Conservation (phyloP, 2,113 vertebrate species). For the Bos indicus region DNA sequence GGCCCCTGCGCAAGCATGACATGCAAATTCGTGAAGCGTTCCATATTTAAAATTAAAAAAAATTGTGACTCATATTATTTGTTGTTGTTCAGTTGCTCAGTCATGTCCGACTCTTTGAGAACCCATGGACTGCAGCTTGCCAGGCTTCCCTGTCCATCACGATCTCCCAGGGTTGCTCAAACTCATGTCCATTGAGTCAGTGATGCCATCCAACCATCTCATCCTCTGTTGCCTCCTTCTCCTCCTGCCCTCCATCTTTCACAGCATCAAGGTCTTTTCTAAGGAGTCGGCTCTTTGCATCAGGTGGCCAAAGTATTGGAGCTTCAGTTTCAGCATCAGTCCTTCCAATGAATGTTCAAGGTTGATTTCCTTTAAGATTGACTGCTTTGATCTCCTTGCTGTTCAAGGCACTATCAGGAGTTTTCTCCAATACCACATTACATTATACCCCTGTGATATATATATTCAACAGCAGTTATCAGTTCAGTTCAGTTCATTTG, state of each 20-base stretch:
- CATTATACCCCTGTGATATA: not conserved
- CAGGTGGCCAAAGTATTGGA: not conserved
- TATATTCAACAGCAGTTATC: not conserved
- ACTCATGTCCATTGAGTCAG: not conserved
- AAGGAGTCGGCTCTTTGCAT: not conserved
- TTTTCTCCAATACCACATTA: not conserved
- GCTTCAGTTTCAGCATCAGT: not conserved
- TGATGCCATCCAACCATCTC: not conserved
- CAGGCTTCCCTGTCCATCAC: not conserved
- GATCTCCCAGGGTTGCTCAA: not conserved
- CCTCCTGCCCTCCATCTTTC: not conserved
- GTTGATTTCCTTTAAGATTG: not conserved
- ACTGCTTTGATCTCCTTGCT: not conserved
- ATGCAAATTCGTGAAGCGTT: no score
- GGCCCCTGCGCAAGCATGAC: no score
- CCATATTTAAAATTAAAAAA: no score
- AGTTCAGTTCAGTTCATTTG: not conserved
- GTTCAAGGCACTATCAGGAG: not conserved
- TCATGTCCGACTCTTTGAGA: not conserved
- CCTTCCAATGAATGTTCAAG: not conserved
- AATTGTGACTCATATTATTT: not conserved
- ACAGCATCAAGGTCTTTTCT: not conserved
- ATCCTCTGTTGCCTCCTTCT: not conserved
- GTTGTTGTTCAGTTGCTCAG: not conserved
- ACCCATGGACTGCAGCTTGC: accelerated